These are phyloP conservation scores for Ptychobarbus kaznakovi DNA, from an alignment of 2,797 vertebrate genomes.

Conservation along the genomic window DNA sequence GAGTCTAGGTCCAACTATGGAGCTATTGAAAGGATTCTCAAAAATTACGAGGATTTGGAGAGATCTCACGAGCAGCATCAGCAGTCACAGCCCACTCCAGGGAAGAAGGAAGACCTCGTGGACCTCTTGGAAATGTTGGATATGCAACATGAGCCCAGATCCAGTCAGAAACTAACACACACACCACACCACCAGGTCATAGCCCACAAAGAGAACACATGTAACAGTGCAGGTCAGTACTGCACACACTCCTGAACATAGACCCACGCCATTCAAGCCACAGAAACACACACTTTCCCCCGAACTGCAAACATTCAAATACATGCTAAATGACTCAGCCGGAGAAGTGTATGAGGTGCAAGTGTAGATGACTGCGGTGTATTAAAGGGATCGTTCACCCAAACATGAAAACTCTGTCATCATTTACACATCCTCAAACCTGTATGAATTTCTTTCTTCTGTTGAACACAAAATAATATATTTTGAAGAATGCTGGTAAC, in stretches of 20 bases:
- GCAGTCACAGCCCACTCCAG: conserved; percentile 64
- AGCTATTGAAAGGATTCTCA: conserved; percentile 92
- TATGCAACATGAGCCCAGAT: conserved; percentile 75
- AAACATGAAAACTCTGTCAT: neutral
- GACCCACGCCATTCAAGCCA: conserved; percentile 34
- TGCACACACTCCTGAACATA: conserved; percentile 38
- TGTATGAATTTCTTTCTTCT: neutral
- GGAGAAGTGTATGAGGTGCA: conserved; percentile 48
- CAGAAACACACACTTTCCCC: conserved; percentile 38
- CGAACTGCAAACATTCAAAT: conserved; percentile 21
- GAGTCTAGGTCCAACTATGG: conserved; percentile 95
- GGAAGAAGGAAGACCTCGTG: conserved; percentile 71
- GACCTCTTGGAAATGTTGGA: conserved; percentile 82
- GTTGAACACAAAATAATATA: neutral
- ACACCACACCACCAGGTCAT: conserved; percentile 65
- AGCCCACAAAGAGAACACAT: conserved; percentile 67
- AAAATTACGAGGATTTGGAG: conserved; percentile 86
- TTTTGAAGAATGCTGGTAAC: neutral
- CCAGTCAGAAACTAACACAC: conserved; percentile 65
- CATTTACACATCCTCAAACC: neutral
- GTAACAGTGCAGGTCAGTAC: conserved; percentile 77
- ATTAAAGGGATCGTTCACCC: neutral
- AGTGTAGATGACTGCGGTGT: conserved; percentile 27
- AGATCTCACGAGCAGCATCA: conserved; percentile 52
- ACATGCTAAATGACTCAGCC: conserved; percentile 19